A percentile compares a stretch with the other conserved stretches of the same genome.
Evolutionary conservation across 2,113 vertebrate species (phyloP).

Genomic region (Circaetus cinerascens): DNA sequence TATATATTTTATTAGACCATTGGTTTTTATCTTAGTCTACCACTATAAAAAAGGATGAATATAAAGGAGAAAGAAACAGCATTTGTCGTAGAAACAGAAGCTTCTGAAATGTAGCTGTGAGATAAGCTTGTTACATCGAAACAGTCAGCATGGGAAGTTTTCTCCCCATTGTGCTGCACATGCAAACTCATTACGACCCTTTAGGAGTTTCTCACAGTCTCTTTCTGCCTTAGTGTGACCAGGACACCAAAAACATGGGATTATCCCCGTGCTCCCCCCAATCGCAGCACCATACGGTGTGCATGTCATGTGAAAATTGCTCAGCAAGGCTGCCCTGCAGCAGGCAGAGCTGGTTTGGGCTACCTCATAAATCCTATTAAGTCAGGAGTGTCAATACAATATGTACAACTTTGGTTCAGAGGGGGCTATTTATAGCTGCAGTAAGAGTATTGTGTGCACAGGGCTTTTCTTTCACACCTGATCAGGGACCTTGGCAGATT

Average conservation of each 20-base stretch:
- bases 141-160: background rate
- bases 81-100: background rate
- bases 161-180: accelerated
- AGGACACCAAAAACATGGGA: background rate
- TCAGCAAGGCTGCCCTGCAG: background rate
- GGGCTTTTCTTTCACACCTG: constrained; percentile 13
- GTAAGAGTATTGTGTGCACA: constrained; percentile 14
- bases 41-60: background rate
- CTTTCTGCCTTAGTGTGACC: background rate
- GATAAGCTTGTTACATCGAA: background rate
- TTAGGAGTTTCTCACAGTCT: background rate
- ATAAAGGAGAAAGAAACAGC: background rate
- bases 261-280: background rate
- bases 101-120: background rate
- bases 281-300: accelerated
- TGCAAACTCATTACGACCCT: background rate
- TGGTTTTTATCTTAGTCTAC: background rate
- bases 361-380: constrained; percentile 48
- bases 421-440: constrained; percentile 30
- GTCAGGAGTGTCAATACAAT: background rate
- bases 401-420: constrained; percentile 6
- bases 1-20: background rate
- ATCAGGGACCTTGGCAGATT: background rate
- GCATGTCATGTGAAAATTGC: background rate
- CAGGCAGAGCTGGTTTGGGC: background rate